Evolutionary conservation across 2,113 vertebrate genomes (phyloP), one percentile per base, ranked within the genome.

Genomic region (Syngnathoides biaculeatus): DNA sequence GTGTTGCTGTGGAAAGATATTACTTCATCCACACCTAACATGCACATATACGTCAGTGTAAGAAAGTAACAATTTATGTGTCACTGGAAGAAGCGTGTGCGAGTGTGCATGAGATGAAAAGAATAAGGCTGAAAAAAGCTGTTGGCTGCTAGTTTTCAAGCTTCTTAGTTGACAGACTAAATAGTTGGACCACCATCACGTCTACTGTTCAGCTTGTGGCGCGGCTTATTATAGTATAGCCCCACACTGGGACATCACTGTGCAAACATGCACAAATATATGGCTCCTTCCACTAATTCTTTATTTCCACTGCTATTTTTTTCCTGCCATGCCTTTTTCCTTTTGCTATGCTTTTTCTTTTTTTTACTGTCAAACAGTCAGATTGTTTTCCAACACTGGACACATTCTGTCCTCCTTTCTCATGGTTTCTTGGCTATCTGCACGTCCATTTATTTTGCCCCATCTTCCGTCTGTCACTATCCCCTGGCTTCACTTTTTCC

Each of bases 151-250:
- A 79, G 84, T 85, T 83, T 92, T 86, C 91, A 90, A 93, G 91
- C 83, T 85, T 82, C 75, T 69, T 60, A 87, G 85, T 80, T 79
- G 84, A 88, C 88, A 88, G 84, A 74, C 84, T 80, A 73, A 78
- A 77, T 80, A 86, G 89, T 88, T 84, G 79, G 89, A 90, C 90
- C 85, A 87, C 89, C 85, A 90, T 91, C 85, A 86, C 87, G 75
- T 82, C 75, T 80, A 83, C 88, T 67, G 80, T 83, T 90, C 86
- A 89, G 84, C 77, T 85, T 84, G 87, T 90, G 89, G 86, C 84
- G 89, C 84, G 77, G 87, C 91, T 92, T 90, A 91, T 92, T 92
- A 92, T 90, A 81, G 86, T 92, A 92, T 90, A 81, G 86, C 84
- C 74, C 80, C 77, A 80, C 73, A 82, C 81, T 86, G 83, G 80